Evolutionary conservation across 2,797 vertebrate genomes (phyloP).

Genomic region (Labroides dimidiatus): DNA sequence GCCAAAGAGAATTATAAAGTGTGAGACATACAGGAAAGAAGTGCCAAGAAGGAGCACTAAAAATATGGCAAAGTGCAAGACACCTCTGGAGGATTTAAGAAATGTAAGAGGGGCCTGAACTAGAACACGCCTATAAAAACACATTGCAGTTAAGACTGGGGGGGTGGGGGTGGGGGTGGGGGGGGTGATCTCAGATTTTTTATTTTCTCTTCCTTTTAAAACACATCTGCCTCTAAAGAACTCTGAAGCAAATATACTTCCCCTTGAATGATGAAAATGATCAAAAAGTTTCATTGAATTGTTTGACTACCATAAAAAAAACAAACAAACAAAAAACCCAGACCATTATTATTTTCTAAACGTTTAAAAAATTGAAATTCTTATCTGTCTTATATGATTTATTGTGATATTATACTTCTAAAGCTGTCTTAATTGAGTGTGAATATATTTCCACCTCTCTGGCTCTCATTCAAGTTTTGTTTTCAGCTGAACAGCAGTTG

Average conservation of each 20-base stretch:
- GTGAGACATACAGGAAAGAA: slow-evolving; percentile 11
- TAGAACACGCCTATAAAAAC: slow-evolving; percentile 39
- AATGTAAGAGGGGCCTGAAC: slow-evolving; percentile 8
- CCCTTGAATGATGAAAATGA: not conserved
- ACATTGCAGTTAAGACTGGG: slow-evolving; percentile 6
- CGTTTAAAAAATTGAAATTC: not conserved
- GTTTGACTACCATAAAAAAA: not conserved
- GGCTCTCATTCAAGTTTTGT: slow-evolving; percentile 26
- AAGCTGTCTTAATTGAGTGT: slow-evolving; percentile 1
- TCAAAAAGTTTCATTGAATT: no score
- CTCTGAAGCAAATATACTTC: not conserved
- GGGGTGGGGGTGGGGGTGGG: no score
- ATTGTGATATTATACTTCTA: not conserved
- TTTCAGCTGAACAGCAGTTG: slow-evolving; percentile 52
- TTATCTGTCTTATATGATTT: not conserved
- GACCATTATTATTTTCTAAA: not conserved
- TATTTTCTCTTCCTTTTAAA: slow-evolving; percentile 2
- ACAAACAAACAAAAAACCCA: no score
- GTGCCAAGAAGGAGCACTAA: slow-evolving; percentile 15
- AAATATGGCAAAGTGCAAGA: slow-evolving; percentile 37
- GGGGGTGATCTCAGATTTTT: slow-evolving; percentile 22
- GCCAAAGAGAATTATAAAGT: slow-evolving; percentile 39
- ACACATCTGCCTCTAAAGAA: not conserved
- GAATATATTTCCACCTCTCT: slow-evolving; percentile 5
- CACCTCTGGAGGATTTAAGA: slow-evolving; percentile 26